These are phyloP conservation scores for Syrrhaptes paradoxus DNA, from an alignment of 2,113 vertebrate genomes.

Conservation along the genomic window DNA sequence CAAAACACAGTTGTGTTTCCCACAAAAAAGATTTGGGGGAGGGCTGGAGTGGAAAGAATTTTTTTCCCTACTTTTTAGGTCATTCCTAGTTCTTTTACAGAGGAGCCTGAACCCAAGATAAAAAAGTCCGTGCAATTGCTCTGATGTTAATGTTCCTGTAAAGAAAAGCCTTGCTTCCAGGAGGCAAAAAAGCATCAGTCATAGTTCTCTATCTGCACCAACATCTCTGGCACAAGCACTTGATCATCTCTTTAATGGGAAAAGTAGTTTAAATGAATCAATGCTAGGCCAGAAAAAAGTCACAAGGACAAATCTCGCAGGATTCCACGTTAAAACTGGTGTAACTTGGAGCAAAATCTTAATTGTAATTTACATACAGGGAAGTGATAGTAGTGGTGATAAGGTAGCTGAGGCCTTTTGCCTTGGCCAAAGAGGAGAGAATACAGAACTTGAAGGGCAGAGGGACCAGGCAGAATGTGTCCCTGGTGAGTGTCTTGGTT, in stretches of 20 bases:
- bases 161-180: constrained; percentile 12
- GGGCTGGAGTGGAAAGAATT: constrained; percentile 38
- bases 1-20: constrained; percentile 74
- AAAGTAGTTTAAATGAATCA: constrained; percentile 24
- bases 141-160: neutral
- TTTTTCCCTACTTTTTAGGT: constrained; percentile 30
- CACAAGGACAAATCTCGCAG: neutral
- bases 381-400: neutral
- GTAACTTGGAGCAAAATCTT: neutral
- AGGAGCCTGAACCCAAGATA: constrained; percentile 3
- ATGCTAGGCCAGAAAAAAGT: neutral
- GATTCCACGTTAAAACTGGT: neutral
- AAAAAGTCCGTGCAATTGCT: neutral
- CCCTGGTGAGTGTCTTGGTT: neutral
- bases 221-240: neutral
- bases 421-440: neutral
- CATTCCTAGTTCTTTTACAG: constrained; percentile 44
- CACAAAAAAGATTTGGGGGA: constrained; percentile 63
- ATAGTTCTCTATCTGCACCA: neutral
- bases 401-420: neutral
- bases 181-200: neutral
- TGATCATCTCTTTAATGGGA: constrained; percentile 29
- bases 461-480: neutral
- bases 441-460: neutral
- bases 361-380: neutral